A percentile compares a stretch with the other conserved stretches of the same genome.
Conservation (phyloP, 1,140 invertebrate genomes). For the Heliothis subflexa region DNA sequence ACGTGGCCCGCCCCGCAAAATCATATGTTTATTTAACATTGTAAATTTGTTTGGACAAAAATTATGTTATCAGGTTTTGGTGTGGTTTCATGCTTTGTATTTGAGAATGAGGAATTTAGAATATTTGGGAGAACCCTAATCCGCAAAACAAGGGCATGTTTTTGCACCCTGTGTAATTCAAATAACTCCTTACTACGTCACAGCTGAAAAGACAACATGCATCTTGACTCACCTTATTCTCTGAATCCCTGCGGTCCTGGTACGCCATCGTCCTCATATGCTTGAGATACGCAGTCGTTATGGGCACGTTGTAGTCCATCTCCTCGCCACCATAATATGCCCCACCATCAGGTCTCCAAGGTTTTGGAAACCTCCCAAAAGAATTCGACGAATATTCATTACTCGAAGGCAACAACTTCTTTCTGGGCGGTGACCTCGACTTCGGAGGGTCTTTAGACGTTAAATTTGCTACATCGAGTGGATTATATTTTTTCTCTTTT, state of each 20-base stretch:
- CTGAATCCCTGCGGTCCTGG: slow-evolving; percentile 88
- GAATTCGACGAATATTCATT: slow-evolving; percentile 65
- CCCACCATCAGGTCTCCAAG: slow-evolving; percentile 84
- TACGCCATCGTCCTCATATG: slow-evolving; percentile 90
- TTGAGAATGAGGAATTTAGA: slow-evolving; percentile 32
- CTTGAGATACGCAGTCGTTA: slow-evolving; percentile 94
- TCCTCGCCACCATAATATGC: slow-evolving; percentile 81
- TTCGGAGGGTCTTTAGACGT: slow-evolving; percentile 88
- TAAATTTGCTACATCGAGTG: slow-evolving; percentile 89
- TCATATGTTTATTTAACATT: slow-evolving; percentile 65
- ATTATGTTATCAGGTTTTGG: slow-evolving; percentile 41
- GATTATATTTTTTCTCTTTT: slow-evolving; percentile 88
- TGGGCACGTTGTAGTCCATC: slow-evolving; percentile 93
- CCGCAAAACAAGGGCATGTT: not conserved
- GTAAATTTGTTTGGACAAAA: slow-evolving; percentile 65
- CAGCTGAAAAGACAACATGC: slow-evolving; percentile 15
- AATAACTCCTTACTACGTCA: not conserved
- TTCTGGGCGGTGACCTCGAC: slow-evolving; percentile 82
- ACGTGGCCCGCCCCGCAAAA: slow-evolving; percentile 64
- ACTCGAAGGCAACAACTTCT: slow-evolving; percentile 69
- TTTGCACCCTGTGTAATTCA: not conserved
- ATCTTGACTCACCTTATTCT: slow-evolving; percentile 84
- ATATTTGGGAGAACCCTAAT: slow-evolving; percentile 32
- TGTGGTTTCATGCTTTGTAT: slow-evolving; percentile 35
- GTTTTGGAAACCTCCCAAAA: slow-evolving; percentile 73